phyloP scores from a whole-genome alignment of 2,888 invertebrate genomes.

The Chaitophorus viminalis region DNA sequence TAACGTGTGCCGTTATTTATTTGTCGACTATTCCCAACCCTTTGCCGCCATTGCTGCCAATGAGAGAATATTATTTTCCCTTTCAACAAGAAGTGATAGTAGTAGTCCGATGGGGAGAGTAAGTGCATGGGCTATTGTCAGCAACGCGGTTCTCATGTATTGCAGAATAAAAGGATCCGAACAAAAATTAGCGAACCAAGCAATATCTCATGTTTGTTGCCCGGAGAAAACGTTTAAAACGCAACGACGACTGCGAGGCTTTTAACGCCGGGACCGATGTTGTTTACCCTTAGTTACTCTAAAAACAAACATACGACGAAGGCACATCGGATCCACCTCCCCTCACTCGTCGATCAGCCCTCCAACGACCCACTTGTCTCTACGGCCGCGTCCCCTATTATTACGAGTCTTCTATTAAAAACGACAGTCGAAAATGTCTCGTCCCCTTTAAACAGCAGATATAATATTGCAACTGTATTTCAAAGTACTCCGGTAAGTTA shows the following conservation, averaged over 20 bases:
- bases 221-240: conserved; percentile 51
- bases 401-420: conserved; percentile 18
- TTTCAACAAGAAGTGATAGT: background rate
- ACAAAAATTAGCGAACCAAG: conserved; percentile 45
- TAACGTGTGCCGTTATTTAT: conserved; percentile 36
- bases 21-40: conserved; percentile 31
- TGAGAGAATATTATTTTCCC: background rate
- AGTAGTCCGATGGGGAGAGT: background rate
- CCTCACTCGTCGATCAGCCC: background rate
- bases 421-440: background rate
- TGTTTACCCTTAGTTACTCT: conserved; percentile 45
- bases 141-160: conserved; percentile 2
- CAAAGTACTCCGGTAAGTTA: too few relatives aligned
- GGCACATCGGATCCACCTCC: background rate
- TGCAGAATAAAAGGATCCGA: conserved; percentile 25
- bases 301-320: conserved; percentile 32
- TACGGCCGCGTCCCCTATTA: background rate
- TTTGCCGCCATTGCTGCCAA: background rate
- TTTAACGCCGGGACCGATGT: conserved; percentile 40
- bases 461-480: background rate
- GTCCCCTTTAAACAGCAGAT: background rate
- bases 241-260: conserved; percentile 40
- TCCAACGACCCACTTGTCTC: conserved; percentile 6
- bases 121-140: background rate
- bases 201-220: conserved; percentile 11